These are phyloP conservation scores for Norana najaformis DNA, from an alignment of 2,888 invertebrate species.

Conservation along the genomic window DNA sequence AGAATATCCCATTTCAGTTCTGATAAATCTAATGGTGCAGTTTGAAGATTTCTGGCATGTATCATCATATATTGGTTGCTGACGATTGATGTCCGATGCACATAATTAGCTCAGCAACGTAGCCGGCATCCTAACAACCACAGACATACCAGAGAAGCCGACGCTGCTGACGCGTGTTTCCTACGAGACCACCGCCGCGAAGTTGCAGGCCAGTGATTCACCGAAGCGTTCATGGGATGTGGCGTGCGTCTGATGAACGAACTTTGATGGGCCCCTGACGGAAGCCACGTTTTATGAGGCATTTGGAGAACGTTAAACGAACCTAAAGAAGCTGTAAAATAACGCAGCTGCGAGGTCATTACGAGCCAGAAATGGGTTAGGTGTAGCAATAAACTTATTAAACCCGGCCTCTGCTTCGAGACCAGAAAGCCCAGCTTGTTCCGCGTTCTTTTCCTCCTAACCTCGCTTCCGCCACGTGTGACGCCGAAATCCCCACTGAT, in stretches of 20 bases:
- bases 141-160: background rate
- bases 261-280: background rate
- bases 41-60: too few relatives aligned
- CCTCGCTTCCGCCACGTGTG: too few relatives aligned
- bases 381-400: background rate
- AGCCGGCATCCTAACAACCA: background rate
- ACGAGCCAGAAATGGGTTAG: conserved; percentile 10
- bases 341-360: background rate
- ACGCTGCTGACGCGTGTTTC: background rate
- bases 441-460: too few relatives aligned
- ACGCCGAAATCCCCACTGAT: background rate
- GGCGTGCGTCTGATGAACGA: background rate
- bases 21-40: too few relatives aligned
- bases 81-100: too few relatives aligned
- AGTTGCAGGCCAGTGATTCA: background rate
- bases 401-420: background rate
- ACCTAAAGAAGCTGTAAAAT: background rate
- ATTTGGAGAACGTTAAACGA: background rate
- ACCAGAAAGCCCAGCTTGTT: background rate
- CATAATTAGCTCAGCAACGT: too few relatives aligned
- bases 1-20: too few relatives aligned
- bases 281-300: background rate
- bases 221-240: background rate
- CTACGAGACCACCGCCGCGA: background rate
- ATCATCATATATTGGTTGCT: too few relatives aligned